These are phyloP conservation scores for Hoplodrina ambigua DNA, from an alignment of 2,888 invertebrate genomes.

Conservation along the genomic window DNA sequence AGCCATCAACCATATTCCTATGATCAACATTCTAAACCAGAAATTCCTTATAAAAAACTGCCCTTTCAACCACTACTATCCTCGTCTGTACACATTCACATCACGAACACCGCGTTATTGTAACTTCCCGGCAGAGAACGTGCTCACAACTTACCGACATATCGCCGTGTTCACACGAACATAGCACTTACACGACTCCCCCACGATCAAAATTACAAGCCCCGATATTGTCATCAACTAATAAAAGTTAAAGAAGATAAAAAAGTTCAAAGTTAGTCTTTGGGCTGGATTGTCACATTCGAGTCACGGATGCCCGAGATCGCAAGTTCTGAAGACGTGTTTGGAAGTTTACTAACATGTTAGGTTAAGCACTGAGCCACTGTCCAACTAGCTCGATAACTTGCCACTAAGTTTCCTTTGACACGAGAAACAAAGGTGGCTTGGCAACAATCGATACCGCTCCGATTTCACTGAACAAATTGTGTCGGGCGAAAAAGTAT, in stretches of 20 bases:
- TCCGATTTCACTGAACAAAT: constrained; percentile 39
- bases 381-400: neutral
- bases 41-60: constrained; percentile 4
- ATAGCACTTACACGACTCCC: constrained; percentile 31
- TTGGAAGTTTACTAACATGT: constrained; percentile 36
- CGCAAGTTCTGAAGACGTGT: constrained; percentile 37
- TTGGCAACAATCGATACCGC: constrained; percentile 12
- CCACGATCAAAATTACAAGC: constrained; percentile 47
- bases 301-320: constrained; percentile 27
- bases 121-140: constrained; percentile 47
- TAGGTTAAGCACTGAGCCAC: neutral
- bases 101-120: constrained; percentile 48
- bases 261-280: constrained; percentile 35
- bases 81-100: constrained; percentile 39
- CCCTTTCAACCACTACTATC: constrained; percentile 8
- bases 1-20: neutral
- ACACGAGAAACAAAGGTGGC: constrained; percentile 16
- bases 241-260: constrained; percentile 41
- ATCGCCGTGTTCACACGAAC: constrained; percentile 43
- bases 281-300: constrained; percentile 19
- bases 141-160: constrained; percentile 47
- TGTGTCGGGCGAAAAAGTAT: constrained; percentile 29
- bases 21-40: neutral
- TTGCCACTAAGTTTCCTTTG: constrained; percentile 10
- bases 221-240: constrained; percentile 44